These are phyloP conservation scores for Tinea semifulvella DNA, from an alignment of 2,888 invertebrate genomes.

Conservation along the genomic window DNA sequence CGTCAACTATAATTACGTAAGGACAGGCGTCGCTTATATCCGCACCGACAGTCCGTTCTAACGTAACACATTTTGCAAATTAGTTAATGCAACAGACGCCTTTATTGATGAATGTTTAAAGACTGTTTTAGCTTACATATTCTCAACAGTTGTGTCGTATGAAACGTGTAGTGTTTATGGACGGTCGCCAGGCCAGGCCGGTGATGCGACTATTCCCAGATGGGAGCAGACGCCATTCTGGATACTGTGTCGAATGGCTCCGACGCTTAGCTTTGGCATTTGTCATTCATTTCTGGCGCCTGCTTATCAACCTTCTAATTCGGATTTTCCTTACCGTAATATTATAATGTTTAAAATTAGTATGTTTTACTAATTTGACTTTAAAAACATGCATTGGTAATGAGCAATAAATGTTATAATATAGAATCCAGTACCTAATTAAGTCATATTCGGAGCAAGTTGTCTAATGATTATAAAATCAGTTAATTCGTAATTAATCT, in stretches of 20 bases:
- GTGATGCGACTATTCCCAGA: slow-evolving; percentile 64
- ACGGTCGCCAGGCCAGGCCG: slow-evolving; percentile 59
- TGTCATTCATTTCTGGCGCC: slow-evolving; percentile 47
- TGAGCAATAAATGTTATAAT: not conserved
- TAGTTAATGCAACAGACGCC: not conserved
- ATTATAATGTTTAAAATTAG: no score
- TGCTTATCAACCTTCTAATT: slow-evolving; percentile 24
- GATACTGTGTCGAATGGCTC: slow-evolving; percentile 45
- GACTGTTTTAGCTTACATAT: not conserved
- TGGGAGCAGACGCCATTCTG: slow-evolving; percentile 48
- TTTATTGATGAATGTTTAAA: not conserved
- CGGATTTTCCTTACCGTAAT: not conserved
- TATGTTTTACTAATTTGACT: no score
- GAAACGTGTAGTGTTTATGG: slow-evolving; percentile 29
- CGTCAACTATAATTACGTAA: slow-evolving; percentile 59
- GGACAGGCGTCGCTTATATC: slow-evolving; percentile 53
- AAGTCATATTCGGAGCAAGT: not conserved
- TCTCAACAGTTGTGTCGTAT: not conserved
- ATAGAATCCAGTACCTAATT: not conserved
- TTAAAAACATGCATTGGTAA: no score
- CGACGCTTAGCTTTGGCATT: slow-evolving; percentile 42
- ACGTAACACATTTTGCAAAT: not conserved
- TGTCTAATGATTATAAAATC: not conserved
- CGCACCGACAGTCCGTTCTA: slow-evolving; percentile 20
- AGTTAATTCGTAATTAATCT: slow-evolving; percentile 5